Evolutionary conservation across 2,797 vertebrate genomes (phyloP).

Genomic region (Aeoliscus strigatus): DNA sequence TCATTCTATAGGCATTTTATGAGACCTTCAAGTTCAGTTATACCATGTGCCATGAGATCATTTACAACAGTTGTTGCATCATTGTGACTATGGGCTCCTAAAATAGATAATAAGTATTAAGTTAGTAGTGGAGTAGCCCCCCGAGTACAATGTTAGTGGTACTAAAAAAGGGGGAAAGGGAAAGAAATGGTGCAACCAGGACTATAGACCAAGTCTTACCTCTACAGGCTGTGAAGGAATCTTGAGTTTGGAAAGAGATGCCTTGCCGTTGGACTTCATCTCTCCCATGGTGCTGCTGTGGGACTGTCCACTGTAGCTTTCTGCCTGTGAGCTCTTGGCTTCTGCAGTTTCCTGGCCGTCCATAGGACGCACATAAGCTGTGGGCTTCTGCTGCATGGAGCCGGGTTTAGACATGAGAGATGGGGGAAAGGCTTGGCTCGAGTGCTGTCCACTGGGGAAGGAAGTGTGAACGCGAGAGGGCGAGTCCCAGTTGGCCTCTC

Average conservation of each 20-base stretch:
- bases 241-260: conserved; percentile 93
- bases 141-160: no score
- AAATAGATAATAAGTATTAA: neutral
- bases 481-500: conserved; percentile 96
- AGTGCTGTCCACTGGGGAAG: conserved; percentile 86
- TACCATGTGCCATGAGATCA: conserved; percentile 7
- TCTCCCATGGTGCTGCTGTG: conserved; percentile 86
- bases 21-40: conserved; percentile 14
- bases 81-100: conserved; percentile 10
- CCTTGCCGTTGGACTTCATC: conserved; percentile 93
- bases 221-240: conserved; percentile 92
- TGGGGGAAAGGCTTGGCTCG: conserved; percentile 90
- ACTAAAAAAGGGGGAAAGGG: no score
- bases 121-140: no score
- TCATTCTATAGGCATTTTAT: conserved; percentile 37
- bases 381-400: conserved; percentile 97
- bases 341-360: conserved; percentile 96
- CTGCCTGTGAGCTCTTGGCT: conserved; percentile 86
- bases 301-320: conserved; percentile 86
- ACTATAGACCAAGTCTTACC: conserved; percentile 66
- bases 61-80: conserved; percentile 21
- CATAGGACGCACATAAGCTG: conserved; percentile 98
- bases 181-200: neutral
- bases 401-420: conserved; percentile 93
- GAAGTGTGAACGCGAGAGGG: conserved; percentile 91